A percentile compares a stretch with the other conserved stretches of the same genome.
Conservation (phyloP, 2,888 invertebrate species). For the Abscondita cerata region DNA sequence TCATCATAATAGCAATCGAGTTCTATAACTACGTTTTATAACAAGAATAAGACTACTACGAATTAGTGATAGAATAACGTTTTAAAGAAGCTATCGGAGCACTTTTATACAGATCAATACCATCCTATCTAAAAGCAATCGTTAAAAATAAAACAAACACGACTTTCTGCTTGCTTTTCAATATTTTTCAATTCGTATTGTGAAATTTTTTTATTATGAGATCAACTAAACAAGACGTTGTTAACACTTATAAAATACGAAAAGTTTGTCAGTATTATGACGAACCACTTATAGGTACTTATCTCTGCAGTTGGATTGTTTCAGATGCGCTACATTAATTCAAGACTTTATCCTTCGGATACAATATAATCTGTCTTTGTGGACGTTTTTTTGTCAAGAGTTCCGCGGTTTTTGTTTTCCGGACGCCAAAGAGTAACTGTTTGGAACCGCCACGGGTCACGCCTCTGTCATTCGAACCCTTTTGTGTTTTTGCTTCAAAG, state of each 20-base stretch:
- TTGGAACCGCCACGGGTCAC: constrained; percentile 51
- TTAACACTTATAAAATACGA: constrained; percentile 39
- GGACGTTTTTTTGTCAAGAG: constrained; percentile 39
- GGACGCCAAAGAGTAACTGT: constrained; percentile 52
- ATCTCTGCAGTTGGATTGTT: constrained; percentile 49
- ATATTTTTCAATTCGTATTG: constrained; percentile 27
- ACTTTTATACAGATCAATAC: constrained; percentile 22
- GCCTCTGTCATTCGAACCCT: constrained; percentile 42
- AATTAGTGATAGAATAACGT: constrained; percentile 20
- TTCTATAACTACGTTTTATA: no score
- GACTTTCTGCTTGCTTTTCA: constrained; percentile 18
- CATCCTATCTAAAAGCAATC: constrained; percentile 16
- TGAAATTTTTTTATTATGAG: constrained; percentile 21
- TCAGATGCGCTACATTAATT: constrained; percentile 54
- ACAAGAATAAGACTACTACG: constrained; percentile 14
- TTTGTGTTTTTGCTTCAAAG: constrained; percentile 38
- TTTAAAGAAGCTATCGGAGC: constrained; percentile 12
- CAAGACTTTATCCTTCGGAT: constrained; percentile 49
- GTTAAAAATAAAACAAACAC: constrained; percentile 17
- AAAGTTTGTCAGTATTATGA: constrained; percentile 47
- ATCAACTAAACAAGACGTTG: constrained; percentile 42
- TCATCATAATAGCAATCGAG: constrained; percentile 18
- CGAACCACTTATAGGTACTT: constrained; percentile 48
- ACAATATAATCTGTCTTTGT: constrained; percentile 46
- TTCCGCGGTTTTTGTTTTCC: constrained; percentile 49